These are phyloP conservation scores for Cavia porcellus DNA, from an alignment of 2,113 vertebrate species.

Conservation along the genomic window DNA sequence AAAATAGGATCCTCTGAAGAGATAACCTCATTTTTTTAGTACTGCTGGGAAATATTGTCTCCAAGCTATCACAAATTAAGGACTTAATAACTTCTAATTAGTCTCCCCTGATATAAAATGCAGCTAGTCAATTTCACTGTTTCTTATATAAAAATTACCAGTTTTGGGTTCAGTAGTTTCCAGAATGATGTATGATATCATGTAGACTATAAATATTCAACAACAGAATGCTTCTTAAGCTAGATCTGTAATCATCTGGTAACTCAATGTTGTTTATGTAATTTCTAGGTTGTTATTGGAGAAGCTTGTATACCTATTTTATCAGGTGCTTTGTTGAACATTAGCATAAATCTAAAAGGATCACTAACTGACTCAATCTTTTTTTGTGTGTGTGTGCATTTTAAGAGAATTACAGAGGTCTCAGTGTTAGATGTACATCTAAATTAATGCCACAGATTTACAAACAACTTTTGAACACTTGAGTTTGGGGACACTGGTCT, in stretches of 20 bases:
- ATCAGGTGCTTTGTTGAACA: neutral
- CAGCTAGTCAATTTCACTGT: neutral
- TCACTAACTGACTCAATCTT: neutral
- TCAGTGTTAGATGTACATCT: neutral
- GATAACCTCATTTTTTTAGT: neutral
- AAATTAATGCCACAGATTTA: neutral
- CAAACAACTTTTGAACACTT: conserved; percentile 9
- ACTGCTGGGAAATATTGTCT: neutral
- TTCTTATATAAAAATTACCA: neutral
- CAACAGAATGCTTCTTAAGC: neutral
- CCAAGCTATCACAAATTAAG: neutral
- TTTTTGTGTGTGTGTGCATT: neutral
- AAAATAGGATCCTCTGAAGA: neutral
- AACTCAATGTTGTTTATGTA: neutral
- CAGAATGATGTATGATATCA: neutral
- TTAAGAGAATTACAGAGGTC: conserved; percentile 1
- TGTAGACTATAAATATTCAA: neutral
- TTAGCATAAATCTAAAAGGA: neutral
- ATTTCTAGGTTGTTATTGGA: neutral
- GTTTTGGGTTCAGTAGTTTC: neutral
- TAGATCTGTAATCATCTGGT: neutral
- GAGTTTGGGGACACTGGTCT: neutral
- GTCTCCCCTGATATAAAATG: neutral
- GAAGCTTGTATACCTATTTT: neutral
- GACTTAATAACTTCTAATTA: neutral